Base-by-base conservation (phyloP, 2,797 vertebrate genomes). In the Poeciliopsis paucimaculata region DNA sequence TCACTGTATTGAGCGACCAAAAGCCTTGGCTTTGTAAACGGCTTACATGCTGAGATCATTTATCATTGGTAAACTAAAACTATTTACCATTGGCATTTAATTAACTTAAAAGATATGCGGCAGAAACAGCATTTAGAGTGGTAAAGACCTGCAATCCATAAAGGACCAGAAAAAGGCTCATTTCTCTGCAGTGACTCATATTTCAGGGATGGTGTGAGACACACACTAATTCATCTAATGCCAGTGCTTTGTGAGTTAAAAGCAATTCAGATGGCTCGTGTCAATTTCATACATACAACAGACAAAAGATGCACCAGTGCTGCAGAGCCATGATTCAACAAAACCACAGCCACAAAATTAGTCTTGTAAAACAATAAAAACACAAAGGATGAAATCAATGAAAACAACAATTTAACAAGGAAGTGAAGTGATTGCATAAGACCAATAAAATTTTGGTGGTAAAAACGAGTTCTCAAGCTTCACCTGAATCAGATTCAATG, bases 51-150 rank as follows among this genome's bases (percentile, higher is more conserved):
- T 9, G 66, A 79, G 85, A 86, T 89, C 91, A 77, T 92, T 93
- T 90, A 82, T 94, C 91, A 92, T 89, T 76, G 74, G 88, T 83
- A 84, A 90, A 85, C 77, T 88, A 87, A 92, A 91, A 89, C 90
- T 91, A 85, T 90, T 92, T 91, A 93, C 86, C 91, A 82, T 62
- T 89, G 90, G 86, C 90, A 88, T 93, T 78, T 92, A 90, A 93
- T 93, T 92, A 90, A 92, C 88, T 91, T 92, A 93, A 93, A 80
- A 92, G 87, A 92, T 90, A 89, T 89, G 88, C 79, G 78, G 57
- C 73, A 84, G 81, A 73, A 77, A 82, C 39, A n/a, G 77, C 72
- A 62, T 80, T 78, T 70, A 60, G 76, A 81, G 80, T 75, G 72
- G 83, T 82, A 55, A 77, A 4, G 87, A 70, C 78, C 62, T 28